Evolutionary conservation across 2,113 vertebrate species (phyloP).

Genomic region (Hemichromis elongatus): DNA sequence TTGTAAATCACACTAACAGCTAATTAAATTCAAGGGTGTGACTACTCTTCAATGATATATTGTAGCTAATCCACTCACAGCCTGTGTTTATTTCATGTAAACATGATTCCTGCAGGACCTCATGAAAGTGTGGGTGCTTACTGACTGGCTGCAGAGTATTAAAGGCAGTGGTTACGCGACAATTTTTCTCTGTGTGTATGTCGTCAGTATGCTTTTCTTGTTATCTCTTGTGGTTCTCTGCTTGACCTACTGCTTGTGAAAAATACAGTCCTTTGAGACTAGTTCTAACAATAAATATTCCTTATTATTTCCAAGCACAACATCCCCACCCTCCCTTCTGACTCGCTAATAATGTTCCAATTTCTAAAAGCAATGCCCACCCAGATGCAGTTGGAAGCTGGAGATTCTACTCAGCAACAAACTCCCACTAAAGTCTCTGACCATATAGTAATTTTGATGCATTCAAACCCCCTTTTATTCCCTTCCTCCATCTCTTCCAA

Average conservation of each 20-base stretch:
- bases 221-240: background rate
- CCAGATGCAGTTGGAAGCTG: background rate
- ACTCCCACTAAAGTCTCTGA: background rate
- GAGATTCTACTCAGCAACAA: background rate
- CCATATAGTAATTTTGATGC: background rate
- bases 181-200: background rate
- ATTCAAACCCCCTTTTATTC: background rate
- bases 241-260: background rate
- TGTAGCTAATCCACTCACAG: background rate
- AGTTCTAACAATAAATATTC: background rate
- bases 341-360: conserved; percentile 16
- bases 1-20: background rate
- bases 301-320: background rate
- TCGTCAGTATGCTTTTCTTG: background rate
- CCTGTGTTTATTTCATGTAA: background rate
- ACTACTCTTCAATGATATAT: background rate
- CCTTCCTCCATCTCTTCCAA: background rate
- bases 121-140: background rate
- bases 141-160: background rate
- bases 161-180: background rate
- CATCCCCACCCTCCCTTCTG: background rate
- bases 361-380: background rate
- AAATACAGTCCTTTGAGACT: rapidly evolving
- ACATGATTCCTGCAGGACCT: conserved; percentile 3
- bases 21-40: background rate